Conservation (phyloP, 2,888 invertebrate genomes). For the Gerris lacustris region DNA sequence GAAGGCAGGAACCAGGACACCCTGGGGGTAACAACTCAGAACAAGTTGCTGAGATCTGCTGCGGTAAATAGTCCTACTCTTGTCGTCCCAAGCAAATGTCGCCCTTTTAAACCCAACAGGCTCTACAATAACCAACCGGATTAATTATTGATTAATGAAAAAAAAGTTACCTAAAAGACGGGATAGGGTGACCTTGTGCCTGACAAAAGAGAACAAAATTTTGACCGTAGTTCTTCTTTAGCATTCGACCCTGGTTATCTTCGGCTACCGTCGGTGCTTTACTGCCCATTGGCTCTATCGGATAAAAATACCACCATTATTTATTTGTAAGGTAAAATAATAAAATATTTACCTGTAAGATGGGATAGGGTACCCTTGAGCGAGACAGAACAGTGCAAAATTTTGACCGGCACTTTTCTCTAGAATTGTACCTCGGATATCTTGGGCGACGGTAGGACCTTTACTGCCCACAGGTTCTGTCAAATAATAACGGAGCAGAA, state of each 20-base stretch:
- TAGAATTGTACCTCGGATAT: conserved; percentile 32
- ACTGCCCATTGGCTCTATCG: conserved; percentile 24
- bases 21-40: conserved; percentile 55
- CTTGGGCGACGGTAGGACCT: conserved; percentile 46
- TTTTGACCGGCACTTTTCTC: conserved; percentile 36
- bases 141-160: conserved; percentile 1
- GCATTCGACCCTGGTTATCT: conserved; percentile 18
- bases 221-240: not conserved
- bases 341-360: conserved; percentile 43
- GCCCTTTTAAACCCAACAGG: conserved; percentile 57
- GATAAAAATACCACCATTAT: not conserved
- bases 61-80: conserved; percentile 31
- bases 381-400: conserved; percentile 50
- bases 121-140: conserved; percentile 39
- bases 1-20: conserved; percentile 51
- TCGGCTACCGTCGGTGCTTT: conserved; percentile 25
- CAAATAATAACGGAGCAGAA: not conserved
- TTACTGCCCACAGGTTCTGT: conserved; percentile 53
- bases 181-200: conserved; percentile 47
- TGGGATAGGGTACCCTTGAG: conserved; percentile 54
- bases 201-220: conserved; percentile 38
- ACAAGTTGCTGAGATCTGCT: conserved; percentile 45
- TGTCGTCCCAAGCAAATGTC: conserved; percentile 50
- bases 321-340: not conserved
- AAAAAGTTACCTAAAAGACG: conserved; percentile 39